A percentile compares a stretch with the other conserved stretches of the same genome.
These are phyloP conservation scores for Scomberomorus guttatus DNA, from an alignment of 2,797 vertebrate species.

Conservation along the genomic window DNA sequence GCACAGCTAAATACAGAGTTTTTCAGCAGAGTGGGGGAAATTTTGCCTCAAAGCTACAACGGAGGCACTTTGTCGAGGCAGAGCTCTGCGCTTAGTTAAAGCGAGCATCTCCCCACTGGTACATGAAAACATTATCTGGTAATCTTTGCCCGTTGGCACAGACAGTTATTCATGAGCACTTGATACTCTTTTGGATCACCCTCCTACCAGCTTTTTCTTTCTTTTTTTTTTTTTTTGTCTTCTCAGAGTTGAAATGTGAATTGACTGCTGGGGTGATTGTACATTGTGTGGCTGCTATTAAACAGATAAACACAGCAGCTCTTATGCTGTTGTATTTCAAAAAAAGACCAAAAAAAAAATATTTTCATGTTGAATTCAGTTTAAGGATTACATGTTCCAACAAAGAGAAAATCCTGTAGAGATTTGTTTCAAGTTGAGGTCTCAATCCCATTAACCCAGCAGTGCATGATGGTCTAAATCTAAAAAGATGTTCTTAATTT, in stretches of 20 bases:
- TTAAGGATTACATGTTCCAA: not conserved
- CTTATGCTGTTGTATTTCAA: not conserved
- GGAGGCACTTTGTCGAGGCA: constrained; percentile 43
- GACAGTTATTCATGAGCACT: constrained; percentile 63
- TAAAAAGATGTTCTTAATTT: not conserved
- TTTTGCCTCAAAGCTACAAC: constrained; percentile 48
- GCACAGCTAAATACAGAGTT: not conserved
- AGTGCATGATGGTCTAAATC: not conserved
- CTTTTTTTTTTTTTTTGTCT: not conserved
- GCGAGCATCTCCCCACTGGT: constrained; percentile 43
- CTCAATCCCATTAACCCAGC: not conserved
- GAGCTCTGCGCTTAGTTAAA: constrained; percentile 37
- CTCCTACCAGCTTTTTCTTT: constrained; percentile 23
- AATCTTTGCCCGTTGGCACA: constrained; percentile 67
- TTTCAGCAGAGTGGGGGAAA: constrained; percentile 20
- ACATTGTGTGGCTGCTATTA: constrained; percentile 7
- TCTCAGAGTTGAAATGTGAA: constrained; percentile 26
- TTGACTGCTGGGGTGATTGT: constrained; percentile 14
- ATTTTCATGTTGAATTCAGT: not conserved
- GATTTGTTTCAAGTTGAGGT: not conserved
- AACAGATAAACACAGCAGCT: constrained; percentile 16
- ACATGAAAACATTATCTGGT: constrained; percentile 68
- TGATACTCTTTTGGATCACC: constrained; percentile 58
- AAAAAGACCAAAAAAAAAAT: not conserved
- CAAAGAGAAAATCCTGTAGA: not conserved